Percentiles rank a stretch among this genome's conserved stretches.
phyloP scores from a whole-genome alignment of 1,140 invertebrate species.

The Drosophila miranda region DNA sequence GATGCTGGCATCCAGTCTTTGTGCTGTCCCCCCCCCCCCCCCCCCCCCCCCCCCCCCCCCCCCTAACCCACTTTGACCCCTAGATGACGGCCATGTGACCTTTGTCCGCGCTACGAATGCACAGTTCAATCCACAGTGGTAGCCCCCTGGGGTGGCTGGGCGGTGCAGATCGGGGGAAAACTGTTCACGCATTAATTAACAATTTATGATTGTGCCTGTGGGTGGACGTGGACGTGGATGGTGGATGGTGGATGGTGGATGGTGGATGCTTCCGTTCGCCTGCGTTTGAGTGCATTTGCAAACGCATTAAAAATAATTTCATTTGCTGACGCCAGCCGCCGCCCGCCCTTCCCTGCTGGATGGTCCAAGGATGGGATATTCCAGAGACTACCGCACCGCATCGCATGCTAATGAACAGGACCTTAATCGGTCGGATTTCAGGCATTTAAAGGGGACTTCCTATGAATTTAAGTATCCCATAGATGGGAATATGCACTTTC shows the following conservation, averaged over 20 bases:
- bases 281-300: conserved; percentile 70
- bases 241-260: conserved; percentile 4
- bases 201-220: conserved; percentile 57
- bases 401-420: conserved; percentile 32
- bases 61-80: not conserved
- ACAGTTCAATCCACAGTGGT: conserved; percentile 36
- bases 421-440: conserved; percentile 28
- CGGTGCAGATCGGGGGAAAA: conserved; percentile 28
- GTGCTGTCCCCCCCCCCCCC: not conserved
- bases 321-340: conserved; percentile 46
- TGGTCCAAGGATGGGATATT: not conserved
- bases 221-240: conserved; percentile 10
- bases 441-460: conserved; percentile 8
- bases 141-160: conserved; percentile 11
- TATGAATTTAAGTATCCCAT: too few relatives aligned
- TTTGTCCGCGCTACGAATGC: conserved; percentile 1
- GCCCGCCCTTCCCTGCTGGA: too few relatives aligned
- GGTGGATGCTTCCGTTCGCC: conserved; percentile 20
- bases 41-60: not conserved
- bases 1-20: not conserved
- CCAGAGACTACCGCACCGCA: conserved; percentile 7
- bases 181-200: conserved; percentile 77
- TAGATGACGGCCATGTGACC: conserved; percentile 39
- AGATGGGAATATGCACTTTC: not conserved
- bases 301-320: conserved; percentile 74